Evolutionary conservation across 2,113 vertebrate genomes (phyloP).

Genomic region (human (Homo sapiens)): DNA sequence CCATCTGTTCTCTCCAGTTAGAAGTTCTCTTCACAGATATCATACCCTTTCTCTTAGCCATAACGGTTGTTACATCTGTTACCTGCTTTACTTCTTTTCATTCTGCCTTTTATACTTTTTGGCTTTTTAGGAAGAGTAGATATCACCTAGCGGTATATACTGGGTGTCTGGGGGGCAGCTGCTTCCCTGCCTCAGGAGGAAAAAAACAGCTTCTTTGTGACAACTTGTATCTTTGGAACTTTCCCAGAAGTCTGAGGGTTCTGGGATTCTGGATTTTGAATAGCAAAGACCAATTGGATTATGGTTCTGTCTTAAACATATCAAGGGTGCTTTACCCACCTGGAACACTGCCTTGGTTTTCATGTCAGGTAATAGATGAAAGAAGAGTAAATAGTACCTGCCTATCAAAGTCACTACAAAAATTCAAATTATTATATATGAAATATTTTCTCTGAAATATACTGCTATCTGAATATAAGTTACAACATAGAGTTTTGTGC

Average conservation of each 20-base stretch:
- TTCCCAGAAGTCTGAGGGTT: background rate
- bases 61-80: background rate
- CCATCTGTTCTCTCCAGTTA: background rate
- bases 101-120: background rate
- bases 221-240: background rate
- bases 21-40: background rate
- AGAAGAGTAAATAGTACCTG: background rate
- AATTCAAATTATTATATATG: background rate
- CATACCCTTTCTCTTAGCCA: background rate
- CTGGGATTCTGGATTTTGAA: background rate
- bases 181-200: background rate
- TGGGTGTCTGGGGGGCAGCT: background rate
- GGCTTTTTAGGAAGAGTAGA: background rate
- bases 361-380: background rate
- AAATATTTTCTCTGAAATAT: background rate
- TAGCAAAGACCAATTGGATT: background rate
- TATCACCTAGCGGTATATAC: background rate
- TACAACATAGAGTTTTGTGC: background rate
- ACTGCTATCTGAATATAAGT: background rate
- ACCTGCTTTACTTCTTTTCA: background rate
- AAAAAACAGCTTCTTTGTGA: background rate
- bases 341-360: constrained; percentile 12
- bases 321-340: background rate
- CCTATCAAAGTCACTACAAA: background rate
- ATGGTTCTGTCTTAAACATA: background rate